phyloP scores from a whole-genome alignment of 2,888 invertebrate genomes.

The Aspidiotus rigidus region DNA sequence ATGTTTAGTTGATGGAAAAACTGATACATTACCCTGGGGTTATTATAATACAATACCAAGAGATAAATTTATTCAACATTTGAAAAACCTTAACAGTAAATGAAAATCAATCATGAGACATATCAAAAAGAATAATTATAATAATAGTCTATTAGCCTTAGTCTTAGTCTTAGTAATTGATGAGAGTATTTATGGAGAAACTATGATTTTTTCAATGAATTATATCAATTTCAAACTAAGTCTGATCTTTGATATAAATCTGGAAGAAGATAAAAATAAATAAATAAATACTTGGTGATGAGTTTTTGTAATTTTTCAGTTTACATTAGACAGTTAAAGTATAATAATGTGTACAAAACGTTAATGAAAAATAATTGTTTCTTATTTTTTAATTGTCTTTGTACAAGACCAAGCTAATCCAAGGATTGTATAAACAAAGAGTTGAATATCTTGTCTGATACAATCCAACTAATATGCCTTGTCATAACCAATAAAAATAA shows the following conservation, averaged over 20 bases:
- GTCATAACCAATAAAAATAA: background rate
- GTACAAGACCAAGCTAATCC: too few species aligned
- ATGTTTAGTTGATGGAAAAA: conserved; percentile 6
- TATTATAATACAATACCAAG: background rate
- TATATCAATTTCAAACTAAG: background rate
- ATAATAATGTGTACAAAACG: background rate
- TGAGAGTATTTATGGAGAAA: background rate
- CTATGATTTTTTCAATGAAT: conserved; percentile 1
- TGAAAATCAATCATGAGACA: too few species aligned
- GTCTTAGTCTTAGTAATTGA: too few species aligned
- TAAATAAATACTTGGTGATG: too few species aligned
- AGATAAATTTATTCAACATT: conserved; percentile 6
- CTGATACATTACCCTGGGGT: conserved; percentile 9
- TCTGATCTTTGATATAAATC: background rate
- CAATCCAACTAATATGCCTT: background rate
- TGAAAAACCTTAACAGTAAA: background rate
- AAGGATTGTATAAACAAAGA: too few species aligned
- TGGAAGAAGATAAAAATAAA: background rate
- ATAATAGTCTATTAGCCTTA: too few species aligned
- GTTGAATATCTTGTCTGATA: background rate
- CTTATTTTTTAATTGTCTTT: too few species aligned
- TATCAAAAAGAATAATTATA: too few species aligned
- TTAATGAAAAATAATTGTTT: background rate
- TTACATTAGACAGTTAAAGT: background rate
- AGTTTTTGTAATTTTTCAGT: too few species aligned